Evolutionary conservation across 1,140 invertebrate genomes (phyloP), one percentile per base, ranked within the genome.

Genomic region (Drosophila parvula): DNA sequence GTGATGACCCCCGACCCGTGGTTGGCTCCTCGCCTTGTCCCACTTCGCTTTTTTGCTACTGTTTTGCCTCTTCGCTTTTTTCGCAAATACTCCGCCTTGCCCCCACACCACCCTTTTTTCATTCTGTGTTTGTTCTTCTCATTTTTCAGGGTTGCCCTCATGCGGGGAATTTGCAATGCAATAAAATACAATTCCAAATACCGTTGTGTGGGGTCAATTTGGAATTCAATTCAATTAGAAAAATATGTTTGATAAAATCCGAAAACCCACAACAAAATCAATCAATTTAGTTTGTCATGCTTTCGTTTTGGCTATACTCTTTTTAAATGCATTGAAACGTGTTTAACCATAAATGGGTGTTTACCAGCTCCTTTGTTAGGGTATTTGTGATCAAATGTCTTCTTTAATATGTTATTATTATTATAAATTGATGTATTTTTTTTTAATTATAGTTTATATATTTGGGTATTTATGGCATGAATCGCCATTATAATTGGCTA

Each of bases 111-210:
- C 34, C 47, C 22, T 14, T 27, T 34, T 38, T 36, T 40, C 30
- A 38, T 34, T 74, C 30, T 41, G 38, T 60, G 78, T 81, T 84
- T 68, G 80, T 79, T 59, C 78, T 63, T 57, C 44, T 70, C 58
- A 59, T 67, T 74, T 85, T 69, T 64, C 81, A 82, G 83, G 82
- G 81, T 63, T 80, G 78, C 61, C 27, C 38, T 78, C 34, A 67
- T 76, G 62, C n/a, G 32, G 44, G 40, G 47, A 34, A 43, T 47
- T 44, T 74, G 57, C 10, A 6, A 53, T 60, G 55, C 55, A 59
- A 60, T 74, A 65, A 53, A 75, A 64, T 40, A 27, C 28, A 63
- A 53, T 30, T 40, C 22, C 12, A 16, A 51, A 43, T 51, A 32
- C 34, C 27, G 59, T 41, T 74, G 45, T 74, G 60, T 74, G 70